These are phyloP conservation scores for Chloebia gouldiae DNA, from an alignment of 2,113 vertebrate genomes.

Conservation along the genomic window DNA sequence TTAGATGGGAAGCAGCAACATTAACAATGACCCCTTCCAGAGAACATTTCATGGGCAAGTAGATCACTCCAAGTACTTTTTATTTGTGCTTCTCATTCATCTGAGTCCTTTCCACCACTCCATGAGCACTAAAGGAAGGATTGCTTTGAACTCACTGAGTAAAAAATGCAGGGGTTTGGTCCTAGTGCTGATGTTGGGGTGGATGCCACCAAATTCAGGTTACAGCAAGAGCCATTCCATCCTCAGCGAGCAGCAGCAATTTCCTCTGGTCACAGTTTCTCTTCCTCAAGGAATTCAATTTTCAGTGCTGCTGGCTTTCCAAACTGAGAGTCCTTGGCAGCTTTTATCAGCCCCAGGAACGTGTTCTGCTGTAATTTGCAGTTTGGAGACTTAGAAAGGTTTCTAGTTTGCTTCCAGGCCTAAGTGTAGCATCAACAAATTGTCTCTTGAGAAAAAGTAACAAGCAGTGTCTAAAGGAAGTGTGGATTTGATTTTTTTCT, in stretches of 20 bases:
- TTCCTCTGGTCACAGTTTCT: neutral
- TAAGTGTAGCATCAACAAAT: neutral
- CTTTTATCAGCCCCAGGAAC: neutral
- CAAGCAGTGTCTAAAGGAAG: neutral
- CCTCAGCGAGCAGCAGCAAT: neutral
- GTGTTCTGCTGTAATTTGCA: neutral
- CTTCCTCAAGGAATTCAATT: neutral
- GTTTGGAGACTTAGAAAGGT: neutral
- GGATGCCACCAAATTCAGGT: neutral
- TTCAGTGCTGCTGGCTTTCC: neutral
- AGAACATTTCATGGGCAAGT: neutral
- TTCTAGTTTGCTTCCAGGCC: neutral
- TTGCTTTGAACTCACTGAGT: neutral
- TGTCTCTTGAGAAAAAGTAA: neutral
- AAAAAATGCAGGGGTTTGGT: neutral
- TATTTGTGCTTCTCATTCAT: neutral
- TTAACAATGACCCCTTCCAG: neutral
- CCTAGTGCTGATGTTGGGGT: neutral
- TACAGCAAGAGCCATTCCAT: neutral
- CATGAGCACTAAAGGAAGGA: neutral
- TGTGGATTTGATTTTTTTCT: neutral
- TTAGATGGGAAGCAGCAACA: conserved; percentile 30
- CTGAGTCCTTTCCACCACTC: neutral
- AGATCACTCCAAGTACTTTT: neutral
- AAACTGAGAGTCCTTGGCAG: neutral